Percentiles rank a stretch among this genome's conserved stretches.
phyloP scores from a whole-genome alignment of 1,140 invertebrate species.

The Asbolus verrucosus region DNA sequence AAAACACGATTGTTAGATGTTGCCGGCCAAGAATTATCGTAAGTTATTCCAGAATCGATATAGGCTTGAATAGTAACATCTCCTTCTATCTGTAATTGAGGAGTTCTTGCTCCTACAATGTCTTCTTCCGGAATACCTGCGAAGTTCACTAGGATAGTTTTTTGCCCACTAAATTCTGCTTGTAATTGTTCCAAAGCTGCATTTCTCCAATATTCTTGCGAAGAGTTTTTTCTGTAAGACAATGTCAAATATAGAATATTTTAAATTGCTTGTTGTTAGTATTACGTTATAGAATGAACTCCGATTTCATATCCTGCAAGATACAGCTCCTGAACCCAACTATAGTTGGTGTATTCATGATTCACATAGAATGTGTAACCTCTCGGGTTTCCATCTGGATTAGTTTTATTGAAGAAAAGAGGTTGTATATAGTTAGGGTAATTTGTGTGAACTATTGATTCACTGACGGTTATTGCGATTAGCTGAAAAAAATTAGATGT shows the following conservation, averaged over 20 bases:
- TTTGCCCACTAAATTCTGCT: conserved; percentile 57
- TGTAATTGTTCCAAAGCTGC: conserved; percentile 46
- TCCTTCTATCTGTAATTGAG: conserved; percentile 56
- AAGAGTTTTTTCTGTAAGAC: conserved; percentile 75
- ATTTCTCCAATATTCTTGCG: conserved; percentile 64
- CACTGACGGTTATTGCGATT: too few relatives aligned
- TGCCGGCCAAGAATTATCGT: conserved; percentile 76
- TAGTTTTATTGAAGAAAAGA: too few relatives aligned
- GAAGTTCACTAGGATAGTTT: conserved; percentile 55
- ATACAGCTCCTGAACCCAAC: conserved; percentile 72
- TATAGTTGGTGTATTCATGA: conserved; percentile 79
- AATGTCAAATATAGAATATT: conserved; percentile 59
- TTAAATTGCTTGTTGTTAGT: too few relatives aligned
- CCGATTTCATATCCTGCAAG: conserved; percentile 77
- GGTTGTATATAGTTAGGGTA: too few relatives aligned
- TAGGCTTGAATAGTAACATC: conserved; percentile 70
- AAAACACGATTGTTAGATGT: conserved; percentile 63
- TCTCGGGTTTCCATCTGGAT: conserved; percentile 74
- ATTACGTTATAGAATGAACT: conserved; percentile 72
- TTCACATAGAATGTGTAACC: conserved; percentile 76
- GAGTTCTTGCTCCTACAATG: conserved; percentile 56
- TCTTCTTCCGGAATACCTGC: conserved; percentile 56
- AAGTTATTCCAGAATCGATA: conserved; percentile 67
- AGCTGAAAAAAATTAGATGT: too few relatives aligned
- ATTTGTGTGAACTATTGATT: too few relatives aligned